phyloP scores from a whole-genome alignment of 2,888 invertebrate genomes.

The Adelphocoris suturalis region DNA sequence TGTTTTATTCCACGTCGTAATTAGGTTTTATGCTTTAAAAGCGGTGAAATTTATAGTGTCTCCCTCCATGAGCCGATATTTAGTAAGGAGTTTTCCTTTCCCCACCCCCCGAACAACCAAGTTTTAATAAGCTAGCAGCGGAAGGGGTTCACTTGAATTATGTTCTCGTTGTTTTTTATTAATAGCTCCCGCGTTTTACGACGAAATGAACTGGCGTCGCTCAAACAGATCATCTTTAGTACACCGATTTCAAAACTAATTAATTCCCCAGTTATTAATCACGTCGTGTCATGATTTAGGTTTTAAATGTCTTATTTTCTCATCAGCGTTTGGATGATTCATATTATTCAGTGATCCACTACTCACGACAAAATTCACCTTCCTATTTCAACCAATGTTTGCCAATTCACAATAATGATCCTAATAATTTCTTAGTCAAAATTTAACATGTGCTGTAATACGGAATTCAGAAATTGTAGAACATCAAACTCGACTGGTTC shows the following conservation, averaged over 20 bases:
- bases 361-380: too few species aligned
- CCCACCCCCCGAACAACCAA: neutral
- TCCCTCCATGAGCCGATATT: neutral
- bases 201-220: neutral
- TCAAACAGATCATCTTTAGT: neutral
- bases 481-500: too few species aligned
- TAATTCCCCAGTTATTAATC: too few species aligned
- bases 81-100: constrained; percentile 11
- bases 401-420: too few species aligned
- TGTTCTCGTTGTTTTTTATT: constrained; percentile 4
- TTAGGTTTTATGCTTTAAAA: constrained; percentile 21
- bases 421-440: too few species aligned
- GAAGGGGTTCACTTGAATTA: neutral
- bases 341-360: too few species aligned
- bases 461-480: too few species aligned
- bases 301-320: too few species aligned
- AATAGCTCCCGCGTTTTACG: neutral
- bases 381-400: too few species aligned
- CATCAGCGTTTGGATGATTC: too few species aligned
- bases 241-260: neutral
- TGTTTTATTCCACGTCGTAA: constrained; percentile 13
- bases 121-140: constrained; percentile 11
- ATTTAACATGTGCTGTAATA: too few species aligned
- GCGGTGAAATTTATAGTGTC: constrained; percentile 25
- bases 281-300: too few species aligned